Percentiles rank a stretch among this genome's conserved stretches.
phyloP scores from a whole-genome alignment of 2,888 invertebrate species.

The Escarpia spicata region DNA sequence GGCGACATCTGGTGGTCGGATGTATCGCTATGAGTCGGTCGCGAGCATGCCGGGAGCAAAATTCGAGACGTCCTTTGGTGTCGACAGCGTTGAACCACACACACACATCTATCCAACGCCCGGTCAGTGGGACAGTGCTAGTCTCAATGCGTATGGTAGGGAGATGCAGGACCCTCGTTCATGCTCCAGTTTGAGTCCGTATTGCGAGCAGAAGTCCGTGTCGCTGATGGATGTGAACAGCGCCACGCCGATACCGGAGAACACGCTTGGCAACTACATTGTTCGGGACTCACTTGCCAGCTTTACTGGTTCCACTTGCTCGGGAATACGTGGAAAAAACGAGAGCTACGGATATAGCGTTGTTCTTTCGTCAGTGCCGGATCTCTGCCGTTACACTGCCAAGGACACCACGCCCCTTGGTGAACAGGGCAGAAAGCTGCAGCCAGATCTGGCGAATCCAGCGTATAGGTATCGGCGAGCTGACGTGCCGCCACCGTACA shows the following conservation, averaged over 20 bases:
- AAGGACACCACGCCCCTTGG: neutral
- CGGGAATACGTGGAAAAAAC: neutral
- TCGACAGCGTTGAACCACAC: constrained; percentile 20
- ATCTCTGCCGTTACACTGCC: neutral
- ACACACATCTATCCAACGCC: neutral
- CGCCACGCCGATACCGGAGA: neutral
- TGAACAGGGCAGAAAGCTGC: neutral
- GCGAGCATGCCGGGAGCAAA: constrained; percentile 17
- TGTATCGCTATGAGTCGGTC: neutral
- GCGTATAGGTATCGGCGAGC: neutral
- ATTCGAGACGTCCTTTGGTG: constrained; percentile 29
- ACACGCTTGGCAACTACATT: neutral
- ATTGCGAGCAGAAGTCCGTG: neutral
- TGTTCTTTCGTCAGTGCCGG: neutral
- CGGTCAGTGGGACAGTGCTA: neutral
- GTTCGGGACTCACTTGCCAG: neutral
- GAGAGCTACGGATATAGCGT: neutral
- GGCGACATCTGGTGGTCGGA: constrained; percentile 1
- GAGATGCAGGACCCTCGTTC: neutral
- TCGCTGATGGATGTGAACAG: neutral
- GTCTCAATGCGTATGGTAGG: neutral
- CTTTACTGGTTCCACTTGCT: neutral
- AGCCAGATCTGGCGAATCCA: neutral
- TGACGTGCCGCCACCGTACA: constrained; percentile 36
- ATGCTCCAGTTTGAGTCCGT: neutral